Evolutionary conservation across 1,140 invertebrate genomes (phyloP).

Genomic region (Drosophila murphyi): DNA sequence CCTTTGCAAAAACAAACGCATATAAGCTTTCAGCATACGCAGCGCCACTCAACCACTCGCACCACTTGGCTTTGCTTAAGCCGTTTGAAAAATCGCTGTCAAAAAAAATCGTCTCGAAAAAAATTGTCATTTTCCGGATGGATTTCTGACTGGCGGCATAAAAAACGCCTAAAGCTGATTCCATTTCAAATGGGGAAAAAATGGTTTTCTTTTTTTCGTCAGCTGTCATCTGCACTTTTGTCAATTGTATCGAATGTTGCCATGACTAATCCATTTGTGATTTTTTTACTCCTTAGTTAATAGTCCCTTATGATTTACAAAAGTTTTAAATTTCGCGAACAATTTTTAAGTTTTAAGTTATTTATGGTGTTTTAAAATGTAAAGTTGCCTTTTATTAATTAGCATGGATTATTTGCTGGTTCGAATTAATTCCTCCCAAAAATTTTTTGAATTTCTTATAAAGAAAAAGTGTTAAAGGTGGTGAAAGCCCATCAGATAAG

Average conservation of each 20-base stretch:
- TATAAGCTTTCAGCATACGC: background rate
- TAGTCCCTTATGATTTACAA: too few species aligned
- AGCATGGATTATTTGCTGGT: too few species aligned
- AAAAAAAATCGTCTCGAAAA: conserved; percentile 5
- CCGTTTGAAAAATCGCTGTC: conserved; percentile 18
- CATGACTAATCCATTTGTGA: conserved; percentile 21
- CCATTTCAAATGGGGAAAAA: conserved; percentile 15
- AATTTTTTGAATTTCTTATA: too few species aligned
- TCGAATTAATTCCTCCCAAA: too few species aligned
- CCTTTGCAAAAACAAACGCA: conserved; percentile 17
- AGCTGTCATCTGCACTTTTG: conserved; percentile 5
- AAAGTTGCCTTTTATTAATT: too few species aligned
- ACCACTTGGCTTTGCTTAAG: background rate
- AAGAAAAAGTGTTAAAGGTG: too few species aligned
- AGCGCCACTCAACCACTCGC: conserved; percentile 1
- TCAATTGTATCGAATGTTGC: conserved; percentile 9
- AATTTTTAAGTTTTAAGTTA: too few species aligned
- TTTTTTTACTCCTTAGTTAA: background rate
- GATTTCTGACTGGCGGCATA: conserved; percentile 27
- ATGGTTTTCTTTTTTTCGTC: background rate
- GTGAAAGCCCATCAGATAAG: background rate
- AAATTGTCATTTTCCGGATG: conserved; percentile 33
- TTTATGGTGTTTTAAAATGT: too few species aligned
- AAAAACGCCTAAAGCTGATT: conserved; percentile 19
- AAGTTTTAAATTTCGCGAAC: too few species aligned